These are phyloP conservation scores for Hypercompe scribonia DNA, from an alignment of 2,888 invertebrate genomes.

Conservation along the genomic window DNA sequence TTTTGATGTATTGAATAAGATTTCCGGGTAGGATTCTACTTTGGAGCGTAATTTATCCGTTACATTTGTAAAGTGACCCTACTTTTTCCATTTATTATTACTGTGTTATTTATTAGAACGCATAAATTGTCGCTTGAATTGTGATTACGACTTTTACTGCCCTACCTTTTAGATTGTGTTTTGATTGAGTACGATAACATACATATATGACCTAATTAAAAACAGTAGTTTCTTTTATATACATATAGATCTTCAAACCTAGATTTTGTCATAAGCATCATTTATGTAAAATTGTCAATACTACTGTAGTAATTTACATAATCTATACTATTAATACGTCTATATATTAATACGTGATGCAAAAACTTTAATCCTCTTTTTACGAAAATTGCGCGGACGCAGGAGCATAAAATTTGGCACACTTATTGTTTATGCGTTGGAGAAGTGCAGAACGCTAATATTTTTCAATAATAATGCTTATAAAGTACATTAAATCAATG, in stretches of 20 bases:
- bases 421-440: no score
- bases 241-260: not conserved
- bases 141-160: not conserved
- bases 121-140: not conserved
- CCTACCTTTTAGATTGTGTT: not conserved
- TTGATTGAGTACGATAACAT: not conserved
- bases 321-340: no score
- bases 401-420: no score
- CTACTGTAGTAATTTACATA: not conserved
- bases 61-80: not conserved
- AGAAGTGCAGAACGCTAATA: no score
- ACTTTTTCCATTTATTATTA: not conserved
- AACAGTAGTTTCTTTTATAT: not conserved
- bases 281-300: not conserved
- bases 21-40: not conserved
- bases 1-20: not conserved
- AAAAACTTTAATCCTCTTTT: no score
- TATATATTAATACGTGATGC: no score
- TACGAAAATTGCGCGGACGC: no score
- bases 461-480: no score
- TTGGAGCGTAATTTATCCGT: not conserved
- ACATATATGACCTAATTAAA: not conserved
- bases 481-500: no score
- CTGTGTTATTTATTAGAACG: not conserved
- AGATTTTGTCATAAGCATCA: not conserved